phyloP scores from a whole-genome alignment of 2,888 invertebrate species.

The Tridacna gigas region DNA sequence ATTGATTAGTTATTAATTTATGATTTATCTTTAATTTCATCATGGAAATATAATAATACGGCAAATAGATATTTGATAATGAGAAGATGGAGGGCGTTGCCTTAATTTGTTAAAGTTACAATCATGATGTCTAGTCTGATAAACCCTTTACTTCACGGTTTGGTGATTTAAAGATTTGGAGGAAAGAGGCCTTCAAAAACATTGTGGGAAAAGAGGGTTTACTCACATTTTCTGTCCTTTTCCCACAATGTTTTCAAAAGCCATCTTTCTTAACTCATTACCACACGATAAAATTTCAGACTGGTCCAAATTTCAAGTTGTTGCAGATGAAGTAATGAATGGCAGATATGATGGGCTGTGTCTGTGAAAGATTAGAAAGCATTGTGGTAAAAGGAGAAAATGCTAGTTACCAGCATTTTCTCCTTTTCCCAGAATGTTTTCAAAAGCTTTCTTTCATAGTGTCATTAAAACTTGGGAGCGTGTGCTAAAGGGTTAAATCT shows the following conservation, averaged over 20 bases:
- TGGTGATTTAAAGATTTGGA: neutral
- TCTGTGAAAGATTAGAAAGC: neutral
- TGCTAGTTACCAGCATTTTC: conserved; percentile 7
- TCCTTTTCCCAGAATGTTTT: conserved; percentile 5
- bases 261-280: too few species aligned
- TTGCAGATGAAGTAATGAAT: too few species aligned
- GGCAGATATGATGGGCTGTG: too few species aligned
- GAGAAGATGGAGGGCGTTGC: too few species aligned
- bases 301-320: too few species aligned
- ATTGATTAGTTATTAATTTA: too few species aligned
- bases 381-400: conserved; percentile 5
- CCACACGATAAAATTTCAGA: too few species aligned
- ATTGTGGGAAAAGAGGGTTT: neutral
- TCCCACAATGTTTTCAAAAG: neutral
- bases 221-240: neutral
- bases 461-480: neutral
- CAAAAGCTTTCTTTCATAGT: neutral
- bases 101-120: too few species aligned
- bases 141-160: neutral
- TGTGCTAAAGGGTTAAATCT: neutral
- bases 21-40: too few species aligned
- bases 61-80: too few species aligned
- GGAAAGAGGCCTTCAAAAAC: neutral
- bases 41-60: too few species aligned
- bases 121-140: too few species aligned